phyloP scores from a whole-genome alignment of 2,888 invertebrate genomes.

The Oscheius sp. region DNA sequence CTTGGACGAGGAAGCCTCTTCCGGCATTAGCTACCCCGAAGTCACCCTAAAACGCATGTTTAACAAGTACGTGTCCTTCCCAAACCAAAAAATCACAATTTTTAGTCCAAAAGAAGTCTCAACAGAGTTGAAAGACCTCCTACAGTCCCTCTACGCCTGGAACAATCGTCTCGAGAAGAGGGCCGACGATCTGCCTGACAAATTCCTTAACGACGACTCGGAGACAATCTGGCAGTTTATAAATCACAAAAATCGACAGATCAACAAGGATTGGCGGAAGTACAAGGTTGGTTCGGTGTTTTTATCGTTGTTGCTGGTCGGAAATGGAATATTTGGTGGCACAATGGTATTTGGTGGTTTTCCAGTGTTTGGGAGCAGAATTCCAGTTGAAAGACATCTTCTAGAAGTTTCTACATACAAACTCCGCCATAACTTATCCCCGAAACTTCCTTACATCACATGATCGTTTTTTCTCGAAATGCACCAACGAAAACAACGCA shows the following conservation, averaged over 20 bases:
- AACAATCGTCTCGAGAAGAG: slow-evolving; percentile 7
- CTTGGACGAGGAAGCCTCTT: neutral
- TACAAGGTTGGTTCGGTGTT: slow-evolving; percentile 14
- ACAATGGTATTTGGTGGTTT: too few relatives aligned
- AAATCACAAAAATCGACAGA: slow-evolving; percentile 39
- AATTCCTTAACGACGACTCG: slow-evolving; percentile 30
- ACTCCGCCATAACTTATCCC: too few relatives aligned
- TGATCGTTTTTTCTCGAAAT: too few relatives aligned
- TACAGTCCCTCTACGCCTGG: slow-evolving; percentile 30
- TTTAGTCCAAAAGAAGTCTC: slow-evolving; percentile 10
- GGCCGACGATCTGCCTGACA: slow-evolving; percentile 32
- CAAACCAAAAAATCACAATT: neutral
- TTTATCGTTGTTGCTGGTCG: neutral
- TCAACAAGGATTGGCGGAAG: slow-evolving; percentile 43
- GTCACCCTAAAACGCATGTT: slow-evolving; percentile 17
- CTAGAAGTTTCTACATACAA: too few relatives aligned
- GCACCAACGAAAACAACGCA: too few relatives aligned
- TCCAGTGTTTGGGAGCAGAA: too few relatives aligned
- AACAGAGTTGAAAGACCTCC: neutral
- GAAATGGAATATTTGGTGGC: too few relatives aligned
- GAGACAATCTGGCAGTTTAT: slow-evolving; percentile 50
- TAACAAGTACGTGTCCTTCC: neutral
- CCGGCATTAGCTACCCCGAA: neutral
- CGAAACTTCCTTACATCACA: too few relatives aligned
- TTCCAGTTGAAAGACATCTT: too few relatives aligned